phyloP scores from a whole-genome alignment of 2,113 vertebrate species.

The Vimba vimba region DNA sequence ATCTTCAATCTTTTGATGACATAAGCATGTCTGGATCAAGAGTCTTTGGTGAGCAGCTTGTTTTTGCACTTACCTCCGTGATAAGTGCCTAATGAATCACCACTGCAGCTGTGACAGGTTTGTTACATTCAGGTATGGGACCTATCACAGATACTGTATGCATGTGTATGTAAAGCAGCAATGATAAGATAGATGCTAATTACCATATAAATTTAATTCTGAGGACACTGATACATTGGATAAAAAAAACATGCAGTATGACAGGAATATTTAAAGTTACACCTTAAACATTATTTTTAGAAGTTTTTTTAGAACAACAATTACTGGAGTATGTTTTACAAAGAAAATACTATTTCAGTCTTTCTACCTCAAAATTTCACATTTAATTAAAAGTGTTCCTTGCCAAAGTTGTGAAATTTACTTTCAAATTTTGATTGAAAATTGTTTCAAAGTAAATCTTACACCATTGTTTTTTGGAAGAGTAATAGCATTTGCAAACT shows the following conservation, averaged over 20 bases:
- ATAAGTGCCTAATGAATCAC: constrained; percentile 54
- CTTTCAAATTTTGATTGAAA: not conserved
- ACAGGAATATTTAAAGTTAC: not conserved
- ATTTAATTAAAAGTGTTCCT: not conserved
- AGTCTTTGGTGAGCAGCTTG: constrained; percentile 28
- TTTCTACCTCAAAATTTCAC: not conserved
- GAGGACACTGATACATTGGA: not conserved
- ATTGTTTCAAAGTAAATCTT: not conserved
- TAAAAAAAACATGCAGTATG: not conserved
- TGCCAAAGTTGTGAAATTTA: not conserved
- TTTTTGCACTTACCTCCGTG: constrained; percentile 39
- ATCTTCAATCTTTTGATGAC: constrained; percentile 49
- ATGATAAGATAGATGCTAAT: not conserved
- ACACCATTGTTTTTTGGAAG: not conserved
- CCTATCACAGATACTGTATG: constrained; percentile 37
- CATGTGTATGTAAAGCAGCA: not conserved
- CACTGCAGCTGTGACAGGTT: constrained; percentile 40
- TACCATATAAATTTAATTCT: not conserved
- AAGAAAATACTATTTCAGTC: not conserved
- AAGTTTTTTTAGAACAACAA: not conserved
- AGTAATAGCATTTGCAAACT: too few species aligned
- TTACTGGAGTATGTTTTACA: not conserved
- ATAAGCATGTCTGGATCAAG: constrained; percentile 39
- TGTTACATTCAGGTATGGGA: constrained; percentile 55
- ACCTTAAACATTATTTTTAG: not conserved